These are phyloP conservation scores for Hecatera dysodea DNA, from an alignment of 2,888 invertebrate genomes.

Conservation along the genomic window DNA sequence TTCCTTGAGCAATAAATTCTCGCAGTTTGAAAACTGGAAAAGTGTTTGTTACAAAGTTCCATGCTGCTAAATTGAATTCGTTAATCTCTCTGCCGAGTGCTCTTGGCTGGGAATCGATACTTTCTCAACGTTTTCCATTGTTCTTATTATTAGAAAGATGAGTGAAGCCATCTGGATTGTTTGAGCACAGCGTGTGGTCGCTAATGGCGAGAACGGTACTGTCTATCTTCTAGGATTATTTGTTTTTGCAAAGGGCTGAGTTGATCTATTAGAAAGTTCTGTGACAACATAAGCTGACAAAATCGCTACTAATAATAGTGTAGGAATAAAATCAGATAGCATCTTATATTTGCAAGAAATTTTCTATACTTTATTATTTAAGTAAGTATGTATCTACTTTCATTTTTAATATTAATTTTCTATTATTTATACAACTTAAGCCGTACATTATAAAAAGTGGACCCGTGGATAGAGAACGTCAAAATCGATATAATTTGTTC, in stretches of 20 bases:
- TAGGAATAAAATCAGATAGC: too few species aligned
- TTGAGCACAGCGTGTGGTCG: slow-evolving; percentile 16
- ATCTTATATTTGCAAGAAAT: too few species aligned
- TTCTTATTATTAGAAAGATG: slow-evolving; percentile 34
- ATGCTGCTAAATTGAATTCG: slow-evolving; percentile 38
- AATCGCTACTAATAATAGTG: too few species aligned
- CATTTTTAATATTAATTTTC: too few species aligned
- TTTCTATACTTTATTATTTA: too few species aligned
- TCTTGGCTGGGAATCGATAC: slow-evolving; percentile 34
- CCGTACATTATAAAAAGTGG: not conserved
- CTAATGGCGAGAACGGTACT: not conserved
- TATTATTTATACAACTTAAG: not conserved
- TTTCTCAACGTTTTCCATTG: slow-evolving; percentile 30
- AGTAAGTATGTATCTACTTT: too few species aligned
- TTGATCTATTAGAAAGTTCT: not conserved
- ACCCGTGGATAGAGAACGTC: not conserved
- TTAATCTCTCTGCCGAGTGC: slow-evolving; percentile 35
- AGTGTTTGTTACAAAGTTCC: slow-evolving; percentile 49
- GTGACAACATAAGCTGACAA: too few species aligned
- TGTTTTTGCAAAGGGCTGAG: not conserved
- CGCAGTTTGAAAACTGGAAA: slow-evolving; percentile 45
- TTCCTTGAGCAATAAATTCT: slow-evolving; percentile 46
- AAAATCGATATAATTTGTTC: slow-evolving; percentile 24
- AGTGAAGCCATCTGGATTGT: slow-evolving; percentile 9
- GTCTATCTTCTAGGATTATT: not conserved